Percentiles rank a stretch among this genome's conserved stretches.
These are phyloP conservation scores for Dallia pectoralis DNA, from an alignment of 2,797 vertebrate genomes.

Conservation along the genomic window DNA sequence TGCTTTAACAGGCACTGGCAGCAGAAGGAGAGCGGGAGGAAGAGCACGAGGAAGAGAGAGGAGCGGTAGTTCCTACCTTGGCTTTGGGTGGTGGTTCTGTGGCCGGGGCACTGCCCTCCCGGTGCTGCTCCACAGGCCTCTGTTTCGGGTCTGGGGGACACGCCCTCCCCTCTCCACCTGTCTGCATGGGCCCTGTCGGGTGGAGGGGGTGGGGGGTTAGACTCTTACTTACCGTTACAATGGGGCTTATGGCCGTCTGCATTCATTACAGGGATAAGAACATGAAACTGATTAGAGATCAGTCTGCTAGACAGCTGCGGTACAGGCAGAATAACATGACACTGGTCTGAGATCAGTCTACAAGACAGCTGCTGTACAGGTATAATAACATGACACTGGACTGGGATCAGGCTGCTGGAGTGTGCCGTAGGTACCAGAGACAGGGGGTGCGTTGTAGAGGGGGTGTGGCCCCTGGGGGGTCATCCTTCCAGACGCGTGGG, in stretches of 20 bases:
- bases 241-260: not conserved
- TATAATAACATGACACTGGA: too few relatives aligned
- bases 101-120: conserved; percentile 38
- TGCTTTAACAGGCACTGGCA: conserved; percentile 9
- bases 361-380: too few relatives aligned
- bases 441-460: conserved; percentile 68
- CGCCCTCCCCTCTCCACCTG: conserved; percentile 51
- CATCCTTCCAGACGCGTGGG: conserved; percentile 80
- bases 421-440: conserved; percentile 48
- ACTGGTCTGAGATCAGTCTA: too few relatives aligned
- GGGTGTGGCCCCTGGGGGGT: conserved; percentile 79
- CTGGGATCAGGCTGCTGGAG: too few relatives aligned
- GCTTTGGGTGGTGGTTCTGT: conserved; percentile 48
- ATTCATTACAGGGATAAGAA: not conserved
- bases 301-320: too few relatives aligned
- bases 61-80: conserved; percentile 50
- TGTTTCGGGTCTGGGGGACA: conserved; percentile 55
- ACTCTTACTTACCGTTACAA: not conserved
- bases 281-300: not conserved
- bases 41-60: not conserved
- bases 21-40: conserved; percentile 6
- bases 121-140: conserved; percentile 53
- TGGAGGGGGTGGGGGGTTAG: not conserved
- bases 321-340: too few relatives aligned
- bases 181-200: conserved; percentile 56